These are phyloP conservation scores for Drosophila nigritarsus DNA, from an alignment of 2,888 invertebrate genomes.

Conservation along the genomic window DNA sequence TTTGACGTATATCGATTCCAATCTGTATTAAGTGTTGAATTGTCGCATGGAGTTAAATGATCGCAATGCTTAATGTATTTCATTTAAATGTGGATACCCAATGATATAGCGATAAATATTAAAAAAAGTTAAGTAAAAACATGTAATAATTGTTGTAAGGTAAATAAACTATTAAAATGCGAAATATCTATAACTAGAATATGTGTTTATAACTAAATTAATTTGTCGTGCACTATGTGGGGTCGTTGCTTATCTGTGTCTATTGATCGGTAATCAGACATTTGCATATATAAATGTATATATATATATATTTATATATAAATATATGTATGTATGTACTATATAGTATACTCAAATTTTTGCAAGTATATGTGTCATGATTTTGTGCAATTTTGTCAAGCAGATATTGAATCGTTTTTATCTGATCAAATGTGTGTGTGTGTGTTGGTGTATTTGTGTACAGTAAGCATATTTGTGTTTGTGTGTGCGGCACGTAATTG, in stretches of 20 bases:
- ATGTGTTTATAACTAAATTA: slow-evolving; percentile 17
- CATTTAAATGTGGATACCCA: not conserved
- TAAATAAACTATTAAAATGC: not conserved
- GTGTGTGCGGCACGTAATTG: slow-evolving; percentile 64
- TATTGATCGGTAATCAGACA: slow-evolving; percentile 7
- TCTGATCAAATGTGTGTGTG: slow-evolving; percentile 30
- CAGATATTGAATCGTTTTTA: slow-evolving; percentile 50
- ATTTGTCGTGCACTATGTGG: slow-evolving; percentile 32
- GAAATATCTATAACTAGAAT: slow-evolving; percentile 1
- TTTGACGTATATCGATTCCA: not conserved
- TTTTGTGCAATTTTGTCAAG: slow-evolving; percentile 36
- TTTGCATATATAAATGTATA: not conserved
- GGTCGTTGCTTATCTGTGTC: slow-evolving; percentile 36
- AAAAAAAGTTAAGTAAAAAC: not conserved
- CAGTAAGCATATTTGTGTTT: slow-evolving; percentile 9
- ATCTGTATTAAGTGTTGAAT: not conserved
- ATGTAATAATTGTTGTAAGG: not conserved
- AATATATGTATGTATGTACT: not conserved
- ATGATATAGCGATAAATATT: not conserved
- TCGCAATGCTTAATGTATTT: not conserved
- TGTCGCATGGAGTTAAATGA: not conserved
- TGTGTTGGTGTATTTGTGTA: not conserved
- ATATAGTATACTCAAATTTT: not conserved
- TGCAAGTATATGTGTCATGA: slow-evolving; percentile 30
- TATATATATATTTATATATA: not conserved